Conservation (phyloP, 2,797 vertebrate species). For the Coregonus sp. region DNA sequence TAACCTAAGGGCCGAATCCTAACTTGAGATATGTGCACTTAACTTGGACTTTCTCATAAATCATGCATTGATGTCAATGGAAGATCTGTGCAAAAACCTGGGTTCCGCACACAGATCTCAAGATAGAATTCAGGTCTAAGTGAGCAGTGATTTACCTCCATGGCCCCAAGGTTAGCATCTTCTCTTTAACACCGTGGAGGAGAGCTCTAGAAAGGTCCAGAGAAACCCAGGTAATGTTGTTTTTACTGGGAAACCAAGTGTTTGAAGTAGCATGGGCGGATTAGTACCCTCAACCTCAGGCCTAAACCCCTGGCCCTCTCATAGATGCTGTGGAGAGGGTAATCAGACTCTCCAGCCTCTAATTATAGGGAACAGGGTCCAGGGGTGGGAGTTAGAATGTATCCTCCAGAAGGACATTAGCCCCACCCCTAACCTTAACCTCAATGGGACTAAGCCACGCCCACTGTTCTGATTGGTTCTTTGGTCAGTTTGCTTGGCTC, state of each 20-base stretch:
- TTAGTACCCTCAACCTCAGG: conserved; percentile 43
- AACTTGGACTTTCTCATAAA: not conserved
- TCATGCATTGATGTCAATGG: not conserved
- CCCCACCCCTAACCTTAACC: not conserved
- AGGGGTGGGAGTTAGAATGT: not conserved
- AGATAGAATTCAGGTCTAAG: not conserved
- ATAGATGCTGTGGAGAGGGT: conserved; percentile 34
- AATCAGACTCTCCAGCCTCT: conserved; percentile 37
- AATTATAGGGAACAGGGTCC: too few relatives aligned
- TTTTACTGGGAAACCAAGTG: conserved; percentile 39
- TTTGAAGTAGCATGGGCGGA: conserved; percentile 57
- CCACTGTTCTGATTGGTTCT: not conserved
- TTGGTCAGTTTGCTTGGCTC: not conserved
- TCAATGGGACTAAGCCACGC: not conserved
- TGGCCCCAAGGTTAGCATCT: conserved; percentile 44
- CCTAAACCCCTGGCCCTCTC: conserved; percentile 30
- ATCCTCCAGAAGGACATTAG: not conserved
- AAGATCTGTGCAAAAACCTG: not conserved
- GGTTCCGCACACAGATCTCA: not conserved
- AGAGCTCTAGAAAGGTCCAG: conserved; percentile 28
- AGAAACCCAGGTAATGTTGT: conserved; percentile 51
- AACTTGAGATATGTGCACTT: not conserved
- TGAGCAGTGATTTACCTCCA: conserved; percentile 40
- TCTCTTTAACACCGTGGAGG: conserved; percentile 13
- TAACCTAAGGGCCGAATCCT: not conserved